Evolutionary conservation across 1,140 invertebrate genomes (phyloP), one percentile per base, ranked within the genome.

Genomic region (Cephus cinctus): DNA sequence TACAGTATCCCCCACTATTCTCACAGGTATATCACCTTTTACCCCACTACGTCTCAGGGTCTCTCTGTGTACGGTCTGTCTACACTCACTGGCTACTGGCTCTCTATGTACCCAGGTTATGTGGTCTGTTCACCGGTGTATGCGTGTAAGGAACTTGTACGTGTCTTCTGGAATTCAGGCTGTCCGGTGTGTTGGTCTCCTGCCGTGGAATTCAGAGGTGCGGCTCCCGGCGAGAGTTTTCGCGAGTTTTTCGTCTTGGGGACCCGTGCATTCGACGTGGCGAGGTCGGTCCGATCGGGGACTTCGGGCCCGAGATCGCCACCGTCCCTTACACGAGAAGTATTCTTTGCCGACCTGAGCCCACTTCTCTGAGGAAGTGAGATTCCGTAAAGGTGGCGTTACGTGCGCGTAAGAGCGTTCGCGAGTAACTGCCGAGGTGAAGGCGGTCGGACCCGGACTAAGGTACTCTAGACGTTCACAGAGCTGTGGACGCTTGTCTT

Each of bases 391-490:
- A n/a, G n/a, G n/a, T n/a, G 36, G 38, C 34, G 27, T 41, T 30
- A 21, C 19, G 35, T 38, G 27, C 43, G 35, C 30, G 25, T 3
- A 43, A 41, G 21, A 42, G 27, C 42, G 43, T 9, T n/a, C 11
- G 16, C n/a, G 44, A 35, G 34, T 42, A 19, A 21, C 38, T 59
- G 32, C 36, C 38, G 43, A 54, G 48, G 40, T 52, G 53, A 50
- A 64, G 61, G 56, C 65, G 49, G 63, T 66, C 59, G 56, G 57
- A 52, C 32, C 61, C 63, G 47, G 47, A 69, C 63, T 69, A 62
- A 64, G 57, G 54, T 8, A 50, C 36, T 39, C 36, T 15, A 44
- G 43, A 49, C 40, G 34, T 46, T 39, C 52, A 45, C 54, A 31
- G 55, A 56, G 59, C 54, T 56, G 59, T 57, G 55, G 59, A 35